Evolutionary conservation across 2,888 invertebrate species (phyloP), one percentile per base, ranked within the genome.

Genomic region (Drosophila gaucha): DNA sequence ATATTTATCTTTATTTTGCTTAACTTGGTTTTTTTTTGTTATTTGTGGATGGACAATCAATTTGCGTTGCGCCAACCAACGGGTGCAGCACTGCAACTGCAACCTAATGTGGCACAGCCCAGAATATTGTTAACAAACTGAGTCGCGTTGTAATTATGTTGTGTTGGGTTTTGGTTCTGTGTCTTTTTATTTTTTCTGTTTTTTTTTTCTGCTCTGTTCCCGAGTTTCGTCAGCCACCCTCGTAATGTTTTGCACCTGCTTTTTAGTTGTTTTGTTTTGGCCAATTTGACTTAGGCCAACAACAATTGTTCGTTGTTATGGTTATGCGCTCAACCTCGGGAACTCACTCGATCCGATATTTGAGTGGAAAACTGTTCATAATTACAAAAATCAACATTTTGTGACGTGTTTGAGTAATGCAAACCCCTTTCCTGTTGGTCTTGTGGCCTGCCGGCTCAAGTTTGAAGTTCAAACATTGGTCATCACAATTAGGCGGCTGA

Each of bases 211-310:
- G 16, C 20, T 41, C 30, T 18, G 43, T 33, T 12, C 28, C 35
- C 51, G 43, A 46, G 44, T 26, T 49, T 38, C 47, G 31, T 24
- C 52, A 47, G 71, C 67, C 74, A 85, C 74, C 88, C 85, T 54
- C 73, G 65, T 78, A 59, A 54, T 65, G 67, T 60, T 76, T 74
- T 78, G 80, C 88, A 88, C 83, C 88, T 88, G 88, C 76, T 86
- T 22, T 71, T 72, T 56, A 38, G 35, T 33, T 74, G 70, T 73
- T 83, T 83, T 83, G 83, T 88, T 83, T 83, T 83, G 88, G 71
- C 79, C 71, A 88, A 83, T 41, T 82, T 68, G 62, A 56, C 76
- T 67, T 68, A 56, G 75, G 59, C 59, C 58, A 22, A 65, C 35
- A 28, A 46, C 49, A 39, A 44, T 38, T 56, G 70, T 39, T 36